Base-by-base conservation (phyloP, 2,888 invertebrate genomes). In the Watsonalla binaria region DNA sequence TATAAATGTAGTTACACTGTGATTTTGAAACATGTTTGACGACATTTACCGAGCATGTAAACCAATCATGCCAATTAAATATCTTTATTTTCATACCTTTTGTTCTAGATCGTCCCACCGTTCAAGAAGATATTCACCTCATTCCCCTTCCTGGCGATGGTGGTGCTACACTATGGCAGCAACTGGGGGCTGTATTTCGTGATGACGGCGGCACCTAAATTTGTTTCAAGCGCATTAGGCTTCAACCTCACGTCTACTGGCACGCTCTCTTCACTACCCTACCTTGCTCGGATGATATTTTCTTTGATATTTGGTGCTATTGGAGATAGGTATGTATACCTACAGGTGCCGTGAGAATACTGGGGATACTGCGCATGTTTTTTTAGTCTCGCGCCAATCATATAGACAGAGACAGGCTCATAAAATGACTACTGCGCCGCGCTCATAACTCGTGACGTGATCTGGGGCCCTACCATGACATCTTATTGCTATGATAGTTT, bases 181-280 rank as follows among this genome's bases (percentile, higher is more conserved):
- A 90, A 94, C 65, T 96, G 95, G 93, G 94, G 96, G 0, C 71
- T 96, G 5, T 95, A 94, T 81, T 94, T 96, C 78, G 91, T 94
- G 53, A 92, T 95, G 82, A 95, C 95, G 0, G 94, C 94, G 0
- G 95, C 95, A 11, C 95, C 95, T 0, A 94, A 94, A 69, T 96
- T 94, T 78, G 92, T 95, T 66, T 94, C 94, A 45, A 94, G 94
- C 63, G 93, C 94, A 0, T 83, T 96, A 7, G 95, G 95, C 9
- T 95, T 94, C 73, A 92, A 95, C 70, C 79, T 96, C 7, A 92
- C 94, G 0, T 93, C 94, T 13, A 94, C 95, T 0, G 95, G 95
- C 35, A 86, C 93, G 0, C 82, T 95, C 5, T 92, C 95, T 0
- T 93, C 95, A 4, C 72, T 95, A 54, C 96, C 95, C 0, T 95